phyloP scores from a whole-genome alignment of 2,888 invertebrate species.

The Sycophila texana region DNA sequence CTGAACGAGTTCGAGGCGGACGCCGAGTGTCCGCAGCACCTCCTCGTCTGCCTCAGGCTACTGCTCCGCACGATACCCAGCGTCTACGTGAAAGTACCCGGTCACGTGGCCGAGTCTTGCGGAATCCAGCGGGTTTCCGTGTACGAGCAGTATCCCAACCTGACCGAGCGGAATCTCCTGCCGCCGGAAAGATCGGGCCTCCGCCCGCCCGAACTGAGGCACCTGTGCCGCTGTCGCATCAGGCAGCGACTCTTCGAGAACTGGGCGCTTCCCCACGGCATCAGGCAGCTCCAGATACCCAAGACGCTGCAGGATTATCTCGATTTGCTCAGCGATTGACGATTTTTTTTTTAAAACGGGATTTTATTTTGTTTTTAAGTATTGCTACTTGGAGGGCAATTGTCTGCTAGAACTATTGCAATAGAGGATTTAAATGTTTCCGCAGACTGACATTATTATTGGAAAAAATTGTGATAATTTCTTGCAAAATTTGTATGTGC shows the following conservation, averaged over 20 bases:
- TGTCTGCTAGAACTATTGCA: too few relatives aligned
- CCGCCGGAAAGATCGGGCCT: slow-evolving; percentile 80
- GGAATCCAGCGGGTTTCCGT: slow-evolving; percentile 68
- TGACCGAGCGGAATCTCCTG: slow-evolving; percentile 79
- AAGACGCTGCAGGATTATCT: slow-evolving; percentile 82
- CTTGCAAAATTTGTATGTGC: too few relatives aligned
- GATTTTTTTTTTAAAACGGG: not conserved
- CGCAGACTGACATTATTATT: too few relatives aligned
- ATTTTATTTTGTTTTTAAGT: not conserved
- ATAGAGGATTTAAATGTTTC: too few relatives aligned
- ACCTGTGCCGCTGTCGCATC: slow-evolving; percentile 85
- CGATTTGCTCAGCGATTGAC: slow-evolving; percentile 83
- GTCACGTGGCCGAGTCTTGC: slow-evolving; percentile 67
- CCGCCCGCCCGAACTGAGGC: slow-evolving; percentile 83
- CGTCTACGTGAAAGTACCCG: slow-evolving; percentile 73
- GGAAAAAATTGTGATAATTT: too few relatives aligned
- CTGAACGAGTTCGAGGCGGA: slow-evolving; percentile 78
- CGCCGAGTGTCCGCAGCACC: slow-evolving; percentile 80
- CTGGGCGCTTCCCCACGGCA: slow-evolving; percentile 86
- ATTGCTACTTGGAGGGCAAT: too few relatives aligned
- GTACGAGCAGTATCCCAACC: slow-evolving; percentile 75
- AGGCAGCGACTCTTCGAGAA: slow-evolving; percentile 82
- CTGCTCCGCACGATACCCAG: slow-evolving; percentile 81
- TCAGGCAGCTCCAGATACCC: slow-evolving; percentile 83
- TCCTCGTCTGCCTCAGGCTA: slow-evolving; percentile 83